Percentiles rank a stretch among this genome's conserved stretches.
Conservation (phyloP, 2,113 vertebrate species). For the Acrocephalus kingi region DNA sequence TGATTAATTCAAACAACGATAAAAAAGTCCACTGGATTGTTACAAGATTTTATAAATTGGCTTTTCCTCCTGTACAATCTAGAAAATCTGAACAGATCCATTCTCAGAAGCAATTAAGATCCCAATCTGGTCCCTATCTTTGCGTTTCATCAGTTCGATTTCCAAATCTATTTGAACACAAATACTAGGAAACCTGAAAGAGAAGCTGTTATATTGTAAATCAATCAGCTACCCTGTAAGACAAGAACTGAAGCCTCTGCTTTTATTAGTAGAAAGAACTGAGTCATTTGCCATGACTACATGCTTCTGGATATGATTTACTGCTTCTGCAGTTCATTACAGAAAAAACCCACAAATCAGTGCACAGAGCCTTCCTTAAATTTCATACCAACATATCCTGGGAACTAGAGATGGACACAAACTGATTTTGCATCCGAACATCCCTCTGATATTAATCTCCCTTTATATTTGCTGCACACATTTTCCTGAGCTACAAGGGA, state of each 20-base stretch:
- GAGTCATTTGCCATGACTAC: conserved; percentile 50
- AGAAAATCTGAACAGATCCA: conserved; percentile 16
- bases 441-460: background rate
- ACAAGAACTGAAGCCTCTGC: conserved; percentile 31
- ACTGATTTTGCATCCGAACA: background rate
- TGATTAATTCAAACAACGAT: conserved; percentile 28
- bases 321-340: background rate
- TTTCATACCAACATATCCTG: background rate
- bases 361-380: background rate
- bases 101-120: conserved; percentile 57
- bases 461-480: background rate
- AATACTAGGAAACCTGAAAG: conserved; percentile 32
- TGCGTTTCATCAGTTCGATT: conserved; percentile 17
- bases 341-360: background rate
- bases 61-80: conserved; percentile 16
- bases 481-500: background rate
- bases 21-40: conserved; percentile 31
- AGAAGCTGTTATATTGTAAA: conserved; percentile 56
- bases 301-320: conserved; percentile 36
- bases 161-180: conserved; percentile 53
- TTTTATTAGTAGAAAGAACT: conserved; percentile 52
- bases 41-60: conserved; percentile 33
- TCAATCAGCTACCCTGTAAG: conserved; percentile 52
- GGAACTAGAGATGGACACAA: background rate
- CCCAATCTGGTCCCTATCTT: conserved; percentile 19